Percentiles rank a stretch among this genome's conserved stretches.
Conservation (phyloP, 2,113 vertebrate species). For the Anhinga anhinga region DNA sequence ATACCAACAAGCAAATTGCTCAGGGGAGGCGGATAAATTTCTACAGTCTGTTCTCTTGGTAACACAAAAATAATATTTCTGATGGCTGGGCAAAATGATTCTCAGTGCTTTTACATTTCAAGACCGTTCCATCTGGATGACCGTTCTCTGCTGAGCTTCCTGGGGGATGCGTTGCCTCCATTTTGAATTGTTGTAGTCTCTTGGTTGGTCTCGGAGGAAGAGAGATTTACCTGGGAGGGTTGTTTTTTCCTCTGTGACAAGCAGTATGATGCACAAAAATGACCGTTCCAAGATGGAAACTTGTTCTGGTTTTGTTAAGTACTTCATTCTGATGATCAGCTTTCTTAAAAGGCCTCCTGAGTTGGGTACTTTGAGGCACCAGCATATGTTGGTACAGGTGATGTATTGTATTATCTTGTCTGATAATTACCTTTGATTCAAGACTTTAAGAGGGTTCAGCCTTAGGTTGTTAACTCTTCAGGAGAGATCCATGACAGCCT, state of each 20-base stretch:
- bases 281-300: neutral
- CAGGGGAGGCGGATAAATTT: neutral
- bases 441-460: neutral
- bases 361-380: neutral
- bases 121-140: neutral
- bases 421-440: constrained; percentile 5
- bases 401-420: neutral
- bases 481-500: neutral
- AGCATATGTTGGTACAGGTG: neutral
- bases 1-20: neutral
- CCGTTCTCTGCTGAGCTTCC: neutral
- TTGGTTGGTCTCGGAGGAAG: neutral
- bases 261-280: neutral
- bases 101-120: neutral
- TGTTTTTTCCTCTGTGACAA: neutral
- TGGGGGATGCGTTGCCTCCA: neutral
- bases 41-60: neutral
- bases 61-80: neutral
- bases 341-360: neutral
- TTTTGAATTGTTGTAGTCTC: neutral
- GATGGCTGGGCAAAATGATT: neutral
- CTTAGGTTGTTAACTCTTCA: neutral
- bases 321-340: neutral
- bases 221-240: neutral
- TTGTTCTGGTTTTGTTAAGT: neutral